phyloP scores from a whole-genome alignment of 2,113 vertebrate genomes.

The Gopherus flavomarginatus region DNA sequence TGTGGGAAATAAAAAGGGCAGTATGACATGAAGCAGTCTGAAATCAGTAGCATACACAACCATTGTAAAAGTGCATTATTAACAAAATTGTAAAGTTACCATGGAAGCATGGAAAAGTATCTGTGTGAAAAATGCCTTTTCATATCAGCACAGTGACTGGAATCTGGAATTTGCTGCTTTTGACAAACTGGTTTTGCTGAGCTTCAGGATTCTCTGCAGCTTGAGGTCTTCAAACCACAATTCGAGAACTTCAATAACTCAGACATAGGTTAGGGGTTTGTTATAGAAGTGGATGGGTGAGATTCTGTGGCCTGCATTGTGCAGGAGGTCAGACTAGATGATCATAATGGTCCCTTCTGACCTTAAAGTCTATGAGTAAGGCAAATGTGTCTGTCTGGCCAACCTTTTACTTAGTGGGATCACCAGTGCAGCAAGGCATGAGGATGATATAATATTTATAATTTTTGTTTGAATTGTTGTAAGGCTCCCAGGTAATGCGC shows the following conservation, averaged over 20 bases:
- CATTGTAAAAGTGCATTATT: background rate
- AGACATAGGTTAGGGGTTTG: too few relatives aligned
- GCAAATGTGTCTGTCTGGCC: background rate
- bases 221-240: too few relatives aligned
- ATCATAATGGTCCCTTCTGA: too few relatives aligned
- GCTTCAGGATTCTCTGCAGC: background rate
- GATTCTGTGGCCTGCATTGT: too few relatives aligned
- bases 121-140: background rate
- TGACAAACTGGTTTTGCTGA: background rate
- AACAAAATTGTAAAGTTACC: background rate
- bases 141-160: background rate
- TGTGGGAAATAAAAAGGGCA: background rate
- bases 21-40: accelerated
- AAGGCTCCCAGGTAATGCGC: background rate
- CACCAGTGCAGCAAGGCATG: background rate
- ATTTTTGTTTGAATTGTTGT: background rate
- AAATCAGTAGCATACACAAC: background rate
- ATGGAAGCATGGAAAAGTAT: background rate
- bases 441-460: background rate
- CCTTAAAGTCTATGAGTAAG: background rate
- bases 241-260: too few relatives aligned
- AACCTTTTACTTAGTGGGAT: background rate
- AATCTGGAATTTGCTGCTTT: background rate
- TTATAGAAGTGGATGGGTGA: too few relatives aligned
- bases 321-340: too few relatives aligned